phyloP scores from a whole-genome alignment of 2,888 invertebrate species.

The Ctena decussata region DNA sequence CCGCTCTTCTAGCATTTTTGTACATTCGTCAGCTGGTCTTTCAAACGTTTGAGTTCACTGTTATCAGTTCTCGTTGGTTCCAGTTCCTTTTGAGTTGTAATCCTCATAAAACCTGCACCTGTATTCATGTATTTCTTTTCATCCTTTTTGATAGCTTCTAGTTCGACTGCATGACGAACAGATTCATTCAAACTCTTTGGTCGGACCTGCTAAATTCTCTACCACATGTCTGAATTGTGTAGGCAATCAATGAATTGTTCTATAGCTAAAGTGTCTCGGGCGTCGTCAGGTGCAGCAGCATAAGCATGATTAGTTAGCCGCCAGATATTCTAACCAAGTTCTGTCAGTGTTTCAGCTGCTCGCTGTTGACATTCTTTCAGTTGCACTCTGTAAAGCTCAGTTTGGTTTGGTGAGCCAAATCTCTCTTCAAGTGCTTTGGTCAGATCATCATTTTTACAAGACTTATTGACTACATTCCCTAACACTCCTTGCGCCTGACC shows the following conservation, averaged over 20 bases:
- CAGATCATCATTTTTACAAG: not conserved
- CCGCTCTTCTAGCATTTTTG: not conserved
- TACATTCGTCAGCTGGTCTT: not conserved
- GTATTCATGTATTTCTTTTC: too few relatives aligned
- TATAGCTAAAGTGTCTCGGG: not conserved
- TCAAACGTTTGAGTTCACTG: not conserved
- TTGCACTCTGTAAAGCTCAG: too few relatives aligned
- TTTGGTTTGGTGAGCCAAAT: slow-evolving; percentile 32
- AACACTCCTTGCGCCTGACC: slow-evolving; percentile 38
- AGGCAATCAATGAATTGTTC: not conserved
- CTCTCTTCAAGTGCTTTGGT: slow-evolving; percentile 18
- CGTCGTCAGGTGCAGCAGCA: not conserved
- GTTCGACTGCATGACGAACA: too few relatives aligned
- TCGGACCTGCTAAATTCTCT: not conserved
- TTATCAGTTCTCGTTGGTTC: not conserved
- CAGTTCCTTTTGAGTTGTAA: too few relatives aligned
- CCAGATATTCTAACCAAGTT: not conserved
- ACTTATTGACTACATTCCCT: not conserved
- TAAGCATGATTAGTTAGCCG: not conserved
- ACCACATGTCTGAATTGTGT: not conserved
- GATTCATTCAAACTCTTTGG: not conserved
- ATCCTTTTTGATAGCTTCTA: too few relatives aligned
- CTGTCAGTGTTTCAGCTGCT: not conserved
- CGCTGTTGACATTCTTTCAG: not conserved
- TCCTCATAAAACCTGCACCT: too few relatives aligned